These are phyloP conservation scores for Coboldia fuscipes DNA, from an alignment of 1,140 invertebrate genomes.

Conservation along the genomic window DNA sequence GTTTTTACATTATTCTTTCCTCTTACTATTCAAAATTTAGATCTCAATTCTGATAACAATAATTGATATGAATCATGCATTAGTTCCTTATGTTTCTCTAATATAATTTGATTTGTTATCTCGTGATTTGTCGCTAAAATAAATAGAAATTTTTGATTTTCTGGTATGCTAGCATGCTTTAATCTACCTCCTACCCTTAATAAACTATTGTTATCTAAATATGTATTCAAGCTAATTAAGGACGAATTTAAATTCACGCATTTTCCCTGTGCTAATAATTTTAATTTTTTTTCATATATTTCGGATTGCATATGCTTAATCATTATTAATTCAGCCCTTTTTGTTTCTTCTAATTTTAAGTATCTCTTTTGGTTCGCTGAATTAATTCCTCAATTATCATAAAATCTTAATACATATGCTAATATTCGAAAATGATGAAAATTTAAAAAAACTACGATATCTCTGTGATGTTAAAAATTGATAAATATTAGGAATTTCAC, in stretches of 20 bases:
- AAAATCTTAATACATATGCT: neutral
- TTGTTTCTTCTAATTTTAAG: conserved; percentile 5
- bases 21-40: conserved; percentile 11
- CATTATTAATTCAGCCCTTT: conserved; percentile 2
- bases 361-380: neutral
- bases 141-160: conserved; percentile 19
- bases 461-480: conserved; percentile 2
- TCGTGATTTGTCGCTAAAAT: conserved; percentile 14
- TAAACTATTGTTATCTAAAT: conserved; percentile 16
- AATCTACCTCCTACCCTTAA: conserved; percentile 21
- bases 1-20: conserved; percentile 9
- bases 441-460: neutral
- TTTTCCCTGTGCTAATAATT: conserved; percentile 4
- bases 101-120: conserved; percentile 15
- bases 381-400: neutral
- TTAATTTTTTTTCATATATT: conserved; percentile 5
- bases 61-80: conserved; percentile 16
- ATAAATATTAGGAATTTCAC: conserved; percentile 3
- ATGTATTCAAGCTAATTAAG: conserved; percentile 12
- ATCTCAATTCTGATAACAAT: conserved; percentile 8
- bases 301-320: conserved; percentile 5
- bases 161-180: conserved; percentile 9
- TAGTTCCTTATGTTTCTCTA: conserved; percentile 11
- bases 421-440: neutral
- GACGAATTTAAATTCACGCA: conserved; percentile 4